Base-by-base conservation (phyloP, 2,888 invertebrate genomes). In the Dastarcus helophoroides region DNA sequence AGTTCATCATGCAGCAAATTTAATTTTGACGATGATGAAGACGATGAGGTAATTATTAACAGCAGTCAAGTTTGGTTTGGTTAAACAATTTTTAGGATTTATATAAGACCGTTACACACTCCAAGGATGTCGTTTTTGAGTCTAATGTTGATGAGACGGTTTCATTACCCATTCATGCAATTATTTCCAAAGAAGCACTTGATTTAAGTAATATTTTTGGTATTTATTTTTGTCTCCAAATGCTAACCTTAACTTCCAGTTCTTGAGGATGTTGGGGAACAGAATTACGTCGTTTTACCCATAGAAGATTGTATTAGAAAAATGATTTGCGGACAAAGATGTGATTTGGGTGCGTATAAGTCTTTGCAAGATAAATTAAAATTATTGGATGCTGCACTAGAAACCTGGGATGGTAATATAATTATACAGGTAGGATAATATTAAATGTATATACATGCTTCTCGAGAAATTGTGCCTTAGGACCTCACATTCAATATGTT, bases 1-100 rank as follows among this genome's bases (percentile, higher is more conserved):
- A 74, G 73, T 21, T 78, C 74, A 44, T 73, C 74, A 46, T 78
- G 76, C 8, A 73, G 73, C 40, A 78, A 78, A 0, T 80, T 84
- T 44, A 78, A 70, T 54, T 86, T 86, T 52, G 84, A 84, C 42
- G 82, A 81, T 37, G 81, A 79, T 44, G 78, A 80, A 46, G 78
- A n/a, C n/a, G n/a, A n/a, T 44, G 35, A 27, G 27, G 6, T 19
- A 6, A 6, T 7, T 10, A 6, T 8, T 23, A 23, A 23, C 11
- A 26, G 13, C 9, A 14, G 8, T 26, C 10, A n/a, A 24, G n/a
- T n/a, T n/a, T n/a, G n/a, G n/a, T n/a, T n/a, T n/a, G n/a, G n/a
- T n/a, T n/a, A n/a, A n/a, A n/a, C n/a, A n/a, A n/a, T n/a, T 33
- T 32, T 23, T 17, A 33, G 33, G 33, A 33, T 5, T 12, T 33